A percentile compares a stretch with the other conserved stretches of the same genome.
These are phyloP conservation scores for Calephelis virginiensis DNA, from an alignment of 1,140 invertebrate species.

Conservation along the genomic window DNA sequence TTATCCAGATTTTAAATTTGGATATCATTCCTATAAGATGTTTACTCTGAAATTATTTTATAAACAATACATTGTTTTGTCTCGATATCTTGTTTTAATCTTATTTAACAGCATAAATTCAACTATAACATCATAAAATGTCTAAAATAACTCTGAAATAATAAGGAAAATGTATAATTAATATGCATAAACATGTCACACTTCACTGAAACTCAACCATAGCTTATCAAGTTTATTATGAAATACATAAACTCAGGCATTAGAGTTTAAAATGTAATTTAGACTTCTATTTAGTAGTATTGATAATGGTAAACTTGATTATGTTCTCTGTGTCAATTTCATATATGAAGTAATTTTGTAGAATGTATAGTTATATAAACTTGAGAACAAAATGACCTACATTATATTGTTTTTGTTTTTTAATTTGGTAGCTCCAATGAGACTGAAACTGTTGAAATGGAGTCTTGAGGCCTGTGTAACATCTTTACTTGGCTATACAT, in stretches of 20 bases:
- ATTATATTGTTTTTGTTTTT: too few species aligned
- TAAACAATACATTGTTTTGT: constrained; percentile 23
- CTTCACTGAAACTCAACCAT: background rate
- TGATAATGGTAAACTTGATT: background rate
- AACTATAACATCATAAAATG: constrained; percentile 9
- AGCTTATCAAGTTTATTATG: constrained; percentile 7
- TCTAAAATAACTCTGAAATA: background rate
- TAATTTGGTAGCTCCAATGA: too few species aligned
- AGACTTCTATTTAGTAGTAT: background rate
- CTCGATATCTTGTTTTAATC: background rate
- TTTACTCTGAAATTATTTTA: constrained; percentile 32
- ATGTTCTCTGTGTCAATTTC: background rate
- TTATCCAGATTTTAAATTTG: constrained; percentile 16
- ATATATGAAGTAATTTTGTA: background rate
- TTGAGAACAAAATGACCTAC: too few species aligned
- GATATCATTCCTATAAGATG: constrained; percentile 36
- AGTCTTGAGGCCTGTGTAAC: too few species aligned
- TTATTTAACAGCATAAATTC: background rate
- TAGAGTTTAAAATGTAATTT: background rate
- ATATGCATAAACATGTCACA: background rate
- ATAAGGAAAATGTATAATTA: background rate
- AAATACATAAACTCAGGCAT: background rate
- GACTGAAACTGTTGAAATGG: too few species aligned
- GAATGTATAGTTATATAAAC: too few species aligned
- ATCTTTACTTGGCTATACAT: too few species aligned